Evolutionary conservation across 2,888 invertebrate genomes (phyloP).

Genomic region (Tachystola acroxantha): DNA sequence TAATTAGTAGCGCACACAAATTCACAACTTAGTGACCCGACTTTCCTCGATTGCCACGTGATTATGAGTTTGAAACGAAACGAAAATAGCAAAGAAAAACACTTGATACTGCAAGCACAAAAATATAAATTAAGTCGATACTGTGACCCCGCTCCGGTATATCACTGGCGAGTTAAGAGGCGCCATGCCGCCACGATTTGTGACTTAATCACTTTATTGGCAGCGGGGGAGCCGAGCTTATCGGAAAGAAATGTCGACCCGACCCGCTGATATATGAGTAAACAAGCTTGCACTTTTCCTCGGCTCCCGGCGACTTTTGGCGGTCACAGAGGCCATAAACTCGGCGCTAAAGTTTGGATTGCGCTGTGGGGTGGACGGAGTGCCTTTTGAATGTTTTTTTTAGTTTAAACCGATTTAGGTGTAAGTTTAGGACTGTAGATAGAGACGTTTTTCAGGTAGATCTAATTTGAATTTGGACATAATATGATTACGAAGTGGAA

Average conservation of each 20-base stretch:
- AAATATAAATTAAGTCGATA: slow-evolving; percentile 14
- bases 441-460: too few species aligned
- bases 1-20: too few species aligned
- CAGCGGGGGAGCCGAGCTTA: slow-evolving; percentile 68
- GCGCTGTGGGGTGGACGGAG: slow-evolving; percentile 47
- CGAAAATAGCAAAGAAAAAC: background rate
- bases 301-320: slow-evolving; percentile 55
- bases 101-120: background rate
- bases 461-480: too few species aligned
- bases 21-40: too few species aligned
- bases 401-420: slow-evolving; percentile 31
- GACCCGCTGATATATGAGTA: slow-evolving; percentile 67
- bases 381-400: slow-evolving; percentile 42
- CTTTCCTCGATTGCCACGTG: too few species aligned
- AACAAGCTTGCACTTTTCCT: slow-evolving; percentile 75
- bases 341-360: slow-evolving; percentile 63
- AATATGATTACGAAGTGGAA: too few species aligned
- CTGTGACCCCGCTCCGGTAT: slow-evolving; percentile 19
- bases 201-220: slow-evolving; percentile 79
- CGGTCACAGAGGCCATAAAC: slow-evolving; percentile 71
- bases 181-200: slow-evolving; percentile 64
- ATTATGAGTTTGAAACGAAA: too few species aligned
- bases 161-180: slow-evolving; percentile 33
- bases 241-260: slow-evolving; percentile 69
- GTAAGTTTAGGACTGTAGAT: too few species aligned